Base-by-base conservation (phyloP, 2,797 vertebrate genomes). In the Enteromius argenteus region DNA sequence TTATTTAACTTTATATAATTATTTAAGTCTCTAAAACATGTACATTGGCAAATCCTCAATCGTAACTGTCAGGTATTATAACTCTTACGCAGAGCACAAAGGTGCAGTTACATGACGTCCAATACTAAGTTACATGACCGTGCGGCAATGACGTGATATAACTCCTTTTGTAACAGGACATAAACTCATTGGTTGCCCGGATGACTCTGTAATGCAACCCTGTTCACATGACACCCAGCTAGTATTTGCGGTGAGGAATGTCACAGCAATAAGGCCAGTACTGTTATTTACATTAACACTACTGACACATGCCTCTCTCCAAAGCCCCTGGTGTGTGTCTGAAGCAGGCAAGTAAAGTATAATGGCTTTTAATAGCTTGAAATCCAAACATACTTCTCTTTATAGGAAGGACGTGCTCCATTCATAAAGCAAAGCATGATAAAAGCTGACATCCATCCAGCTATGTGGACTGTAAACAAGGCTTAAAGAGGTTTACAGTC, bases 81-180 rank as follows among this genome's bases (percentile, higher is more conserved):
- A 56, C 17, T 80, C 9, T 44, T 19, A 39, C 15, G 21, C 3
- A n/a, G 35, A 53, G 60, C 44, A 32, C 32, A 68, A 76, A 76
- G 72, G 62, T 83, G 46, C 1, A 37, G n/a, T 51, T 76, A 67
- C 35, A 51, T 66, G 32, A 35, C 11, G 19, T 56, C 72, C 46
- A n/a, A 35, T n/a, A 49, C 23, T 19, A 13, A 44, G 27, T 66
- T 49, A 77, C 37, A 66, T 64, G 39, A 64, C 37, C 0, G 5
- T 19, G 23, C 3, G 9, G 3, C 1, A 1, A 27, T 5, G n/a
- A 4, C 0, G 4, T 71, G 56, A 72, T 7, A 8, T 37, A 80
- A 74, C n/a, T 49, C 8, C 17, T 74, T 74, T 82, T 27, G 66
- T 82, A 84, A 78, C 44, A 69, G 62, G 68, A 30, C 1, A 79